Conservation (phyloP, 2,888 invertebrate species). For the Caenorhabditis sulstoni region DNA sequence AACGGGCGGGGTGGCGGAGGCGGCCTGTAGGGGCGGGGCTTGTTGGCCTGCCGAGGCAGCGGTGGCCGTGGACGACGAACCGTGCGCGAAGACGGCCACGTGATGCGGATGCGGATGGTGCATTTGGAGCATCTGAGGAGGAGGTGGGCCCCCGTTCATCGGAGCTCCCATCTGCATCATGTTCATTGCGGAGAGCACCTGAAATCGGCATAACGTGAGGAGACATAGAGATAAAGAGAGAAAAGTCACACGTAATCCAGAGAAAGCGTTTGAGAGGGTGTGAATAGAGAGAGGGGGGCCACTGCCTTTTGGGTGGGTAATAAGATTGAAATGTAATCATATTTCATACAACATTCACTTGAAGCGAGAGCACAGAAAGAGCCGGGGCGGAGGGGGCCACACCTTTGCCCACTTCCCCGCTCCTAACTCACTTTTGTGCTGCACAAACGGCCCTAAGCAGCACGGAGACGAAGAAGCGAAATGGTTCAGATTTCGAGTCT, state of each 20-base stretch:
- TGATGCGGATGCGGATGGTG: constrained; percentile 59
- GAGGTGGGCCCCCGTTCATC: constrained; percentile 62
- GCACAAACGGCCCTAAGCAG: too few species aligned
- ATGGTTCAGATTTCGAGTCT: too few species aligned
- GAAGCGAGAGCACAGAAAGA: constrained; percentile 1
- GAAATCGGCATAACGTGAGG: constrained; percentile 5
- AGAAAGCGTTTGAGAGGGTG: constrained; percentile 23
- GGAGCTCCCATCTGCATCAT: constrained; percentile 70
- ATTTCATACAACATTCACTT: constrained; percentile 58
- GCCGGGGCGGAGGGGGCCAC: background rate
- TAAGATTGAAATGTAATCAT: constrained; percentile 63
- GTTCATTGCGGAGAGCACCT: constrained; percentile 57
- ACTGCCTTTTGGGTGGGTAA: constrained; percentile 41
- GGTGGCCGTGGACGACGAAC: constrained; percentile 18
- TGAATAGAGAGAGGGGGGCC: constrained; percentile 26
- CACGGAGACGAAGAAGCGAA: too few species aligned
- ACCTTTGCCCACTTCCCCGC: background rate
- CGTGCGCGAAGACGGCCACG: constrained; percentile 36
- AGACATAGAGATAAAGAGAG: constrained; percentile 4
- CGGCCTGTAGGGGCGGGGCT: constrained; percentile 44
- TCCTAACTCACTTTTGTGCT: constrained; percentile 3
- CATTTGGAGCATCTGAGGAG: constrained; percentile 48
- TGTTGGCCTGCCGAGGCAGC: constrained; percentile 17
- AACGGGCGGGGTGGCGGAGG: constrained; percentile 58
- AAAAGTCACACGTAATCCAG: constrained; percentile 2